phyloP scores from a whole-genome alignment of 2,113 vertebrate species.

The Misgurnus mizolepis region DNA sequence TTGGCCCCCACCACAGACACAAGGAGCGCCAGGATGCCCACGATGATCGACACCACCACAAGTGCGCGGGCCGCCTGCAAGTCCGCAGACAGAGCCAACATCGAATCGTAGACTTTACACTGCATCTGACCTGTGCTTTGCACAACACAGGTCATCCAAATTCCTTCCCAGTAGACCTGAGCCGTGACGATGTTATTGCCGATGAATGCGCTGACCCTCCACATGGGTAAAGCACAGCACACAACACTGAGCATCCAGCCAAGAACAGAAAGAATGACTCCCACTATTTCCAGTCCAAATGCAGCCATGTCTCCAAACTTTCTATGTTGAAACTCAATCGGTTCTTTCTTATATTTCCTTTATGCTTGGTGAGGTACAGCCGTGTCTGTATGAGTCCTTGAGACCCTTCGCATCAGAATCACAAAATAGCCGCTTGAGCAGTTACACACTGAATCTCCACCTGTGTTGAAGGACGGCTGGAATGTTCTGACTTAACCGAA shows the following conservation, averaged over 20 bases:
- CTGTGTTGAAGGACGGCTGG: not conserved
- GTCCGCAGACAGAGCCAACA: conserved; percentile 86
- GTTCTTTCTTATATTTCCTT: not conserved
- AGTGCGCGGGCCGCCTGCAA: conserved; percentile 91
- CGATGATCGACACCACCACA: conserved; percentile 81
- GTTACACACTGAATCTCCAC: conserved; percentile 19
- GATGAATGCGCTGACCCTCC: conserved; percentile 92
- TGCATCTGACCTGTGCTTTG: conserved; percentile 94
- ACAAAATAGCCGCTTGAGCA: not conserved
- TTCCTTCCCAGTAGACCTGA: conserved; percentile 88
- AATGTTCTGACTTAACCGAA: conserved; percentile 38
- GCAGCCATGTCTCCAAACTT: conserved; percentile 70
- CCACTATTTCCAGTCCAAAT: conserved; percentile 85
- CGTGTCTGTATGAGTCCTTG: not conserved
- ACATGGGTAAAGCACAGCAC: conserved; percentile 88
- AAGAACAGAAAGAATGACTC: conserved; percentile 78
- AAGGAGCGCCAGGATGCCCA: conserved; percentile 81
- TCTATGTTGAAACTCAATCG: not conserved
- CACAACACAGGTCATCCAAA: conserved; percentile 90
- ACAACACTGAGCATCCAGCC: conserved; percentile 84
- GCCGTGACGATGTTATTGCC: conserved; percentile 91
- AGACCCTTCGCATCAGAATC: conserved; percentile 8
- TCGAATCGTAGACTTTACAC: conserved; percentile 90
- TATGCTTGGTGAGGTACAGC: not conserved
- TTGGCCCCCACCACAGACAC: conserved; percentile 88